Evolutionary conservation across 2,797 vertebrate genomes (phyloP).

Genomic region (Chelmon rostratus): DNA sequence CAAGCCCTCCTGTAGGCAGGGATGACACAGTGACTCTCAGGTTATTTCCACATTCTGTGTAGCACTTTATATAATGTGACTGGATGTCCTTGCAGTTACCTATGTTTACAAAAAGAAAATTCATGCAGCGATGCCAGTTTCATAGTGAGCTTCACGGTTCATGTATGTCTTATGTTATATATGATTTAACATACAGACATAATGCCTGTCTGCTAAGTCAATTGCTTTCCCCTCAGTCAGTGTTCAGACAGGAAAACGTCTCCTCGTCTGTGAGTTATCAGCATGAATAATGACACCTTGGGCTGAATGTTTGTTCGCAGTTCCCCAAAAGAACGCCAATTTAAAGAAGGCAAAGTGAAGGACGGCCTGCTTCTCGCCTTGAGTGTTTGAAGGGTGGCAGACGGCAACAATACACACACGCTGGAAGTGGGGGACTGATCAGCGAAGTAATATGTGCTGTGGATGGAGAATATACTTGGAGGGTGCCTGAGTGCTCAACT

Average conservation of each 20-base stretch:
- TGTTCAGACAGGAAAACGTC: constrained; percentile 30
- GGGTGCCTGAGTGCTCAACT: constrained; percentile 28
- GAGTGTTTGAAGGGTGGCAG: constrained; percentile 56
- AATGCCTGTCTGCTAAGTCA: neutral
- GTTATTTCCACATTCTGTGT: neutral
- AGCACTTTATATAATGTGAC: constrained; percentile 5
- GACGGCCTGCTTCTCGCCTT: constrained; percentile 37
- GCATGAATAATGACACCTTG: constrained; percentile 65
- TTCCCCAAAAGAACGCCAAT: constrained; percentile 57
- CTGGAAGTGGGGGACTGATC: constrained; percentile 47
- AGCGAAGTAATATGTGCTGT: constrained; percentile 56
- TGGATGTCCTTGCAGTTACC: constrained; percentile 9
- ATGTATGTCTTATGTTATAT: constrained; percentile 12
- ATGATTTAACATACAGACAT: constrained; percentile 16
- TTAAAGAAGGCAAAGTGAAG: constrained; percentile 63
- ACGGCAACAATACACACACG: constrained; percentile 37
- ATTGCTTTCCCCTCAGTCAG: constrained; percentile 9
- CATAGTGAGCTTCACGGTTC: neutral
- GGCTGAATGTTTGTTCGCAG: constrained; percentile 64
- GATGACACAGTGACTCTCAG: neutral
- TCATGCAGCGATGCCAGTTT: constrained; percentile 1
- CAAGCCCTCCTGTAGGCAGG: neutral
- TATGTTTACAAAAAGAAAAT: neutral
- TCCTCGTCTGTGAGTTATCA: constrained; percentile 56
- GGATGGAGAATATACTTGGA: constrained; percentile 55